Conservation (phyloP, 2,797 vertebrate genomes). For the Myripristis jacobus region DNA sequence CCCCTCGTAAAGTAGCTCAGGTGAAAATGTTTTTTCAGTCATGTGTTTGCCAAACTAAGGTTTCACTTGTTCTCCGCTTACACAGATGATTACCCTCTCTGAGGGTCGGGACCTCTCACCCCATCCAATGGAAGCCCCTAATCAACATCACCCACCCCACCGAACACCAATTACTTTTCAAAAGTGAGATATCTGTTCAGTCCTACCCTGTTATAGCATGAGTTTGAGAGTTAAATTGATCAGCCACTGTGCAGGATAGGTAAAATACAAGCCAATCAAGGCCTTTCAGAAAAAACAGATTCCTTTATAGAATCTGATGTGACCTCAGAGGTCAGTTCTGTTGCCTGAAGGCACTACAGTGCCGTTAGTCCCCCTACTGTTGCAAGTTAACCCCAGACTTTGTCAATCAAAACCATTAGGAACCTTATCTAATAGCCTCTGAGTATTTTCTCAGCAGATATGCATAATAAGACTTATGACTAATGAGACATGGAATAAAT, state of each 20-base stretch:
- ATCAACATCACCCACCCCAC: conserved; percentile 3
- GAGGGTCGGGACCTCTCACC: conserved; percentile 38
- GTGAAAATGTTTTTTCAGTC: conserved; percentile 46
- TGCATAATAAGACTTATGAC: too few species aligned
- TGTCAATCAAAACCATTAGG: conserved; percentile 22
- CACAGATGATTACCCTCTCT: conserved; percentile 38
- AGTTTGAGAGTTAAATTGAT: not conserved
- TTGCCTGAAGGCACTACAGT: conserved; percentile 15
- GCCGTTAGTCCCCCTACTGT: not conserved
- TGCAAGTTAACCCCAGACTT: conserved; percentile 21
- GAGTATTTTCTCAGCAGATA: not conserved
- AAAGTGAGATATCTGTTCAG: conserved; percentile 4
- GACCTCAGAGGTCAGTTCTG: conserved; percentile 27
- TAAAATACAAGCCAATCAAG: conserved; percentile 3
- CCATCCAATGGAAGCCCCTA: conserved; percentile 11
- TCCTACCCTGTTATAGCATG: conserved; percentile 11
- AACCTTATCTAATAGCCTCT: conserved; percentile 16
- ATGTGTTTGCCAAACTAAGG: conserved; percentile 29
- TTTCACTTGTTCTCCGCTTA: conserved; percentile 40
- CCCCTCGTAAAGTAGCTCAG: conserved; percentile 41
- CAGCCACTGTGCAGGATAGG: conserved; percentile 3
- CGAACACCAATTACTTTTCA: conserved; percentile 13
- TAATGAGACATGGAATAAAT: too few species aligned
- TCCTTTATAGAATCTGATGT: conserved; percentile 15
- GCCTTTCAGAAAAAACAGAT: not conserved